Conservation (phyloP, 2,113 vertebrate species). For the Lepidothrix coronata region DNA sequence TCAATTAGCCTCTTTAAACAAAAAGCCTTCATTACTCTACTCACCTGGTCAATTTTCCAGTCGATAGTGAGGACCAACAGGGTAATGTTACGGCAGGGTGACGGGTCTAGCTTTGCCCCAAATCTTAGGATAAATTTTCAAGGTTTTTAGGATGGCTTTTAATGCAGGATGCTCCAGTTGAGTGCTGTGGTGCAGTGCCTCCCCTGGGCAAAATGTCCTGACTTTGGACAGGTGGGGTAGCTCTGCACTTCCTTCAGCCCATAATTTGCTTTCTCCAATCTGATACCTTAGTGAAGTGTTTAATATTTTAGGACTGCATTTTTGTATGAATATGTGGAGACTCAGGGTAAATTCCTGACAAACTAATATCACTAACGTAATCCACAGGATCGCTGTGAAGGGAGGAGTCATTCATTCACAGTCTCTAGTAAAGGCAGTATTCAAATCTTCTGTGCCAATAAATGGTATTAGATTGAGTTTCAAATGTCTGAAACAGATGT, state of each 20-base stretch:
- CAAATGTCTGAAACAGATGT: not conserved
- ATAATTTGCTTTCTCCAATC: not conserved
- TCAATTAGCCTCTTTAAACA: not conserved
- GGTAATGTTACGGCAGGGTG: not conserved
- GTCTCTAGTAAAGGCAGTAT: not conserved
- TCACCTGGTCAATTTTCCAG: fast-evolving
- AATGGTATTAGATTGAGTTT: not conserved
- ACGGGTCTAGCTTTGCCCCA: not conserved
- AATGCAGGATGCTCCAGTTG: not conserved
- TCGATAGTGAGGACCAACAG: not conserved
- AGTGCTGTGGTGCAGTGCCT: not conserved
- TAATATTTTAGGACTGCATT: not conserved
- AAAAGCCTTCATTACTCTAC: not conserved
- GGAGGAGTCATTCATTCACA: not conserved
- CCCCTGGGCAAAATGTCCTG: not conserved
- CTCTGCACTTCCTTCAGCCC: not conserved
- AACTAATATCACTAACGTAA: not conserved
- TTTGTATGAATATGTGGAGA: not conserved
- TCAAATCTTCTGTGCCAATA: not conserved
- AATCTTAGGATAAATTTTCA: not conserved
- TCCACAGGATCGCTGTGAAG: not conserved
- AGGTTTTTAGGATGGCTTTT: not conserved
- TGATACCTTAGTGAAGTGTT: not conserved
- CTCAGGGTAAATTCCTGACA: not conserved
- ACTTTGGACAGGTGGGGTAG: not conserved